Evolutionary conservation across 2,888 invertebrate species (phyloP), one percentile per base, ranked within the genome.

Genomic region (Lycia hirtaria): DNA sequence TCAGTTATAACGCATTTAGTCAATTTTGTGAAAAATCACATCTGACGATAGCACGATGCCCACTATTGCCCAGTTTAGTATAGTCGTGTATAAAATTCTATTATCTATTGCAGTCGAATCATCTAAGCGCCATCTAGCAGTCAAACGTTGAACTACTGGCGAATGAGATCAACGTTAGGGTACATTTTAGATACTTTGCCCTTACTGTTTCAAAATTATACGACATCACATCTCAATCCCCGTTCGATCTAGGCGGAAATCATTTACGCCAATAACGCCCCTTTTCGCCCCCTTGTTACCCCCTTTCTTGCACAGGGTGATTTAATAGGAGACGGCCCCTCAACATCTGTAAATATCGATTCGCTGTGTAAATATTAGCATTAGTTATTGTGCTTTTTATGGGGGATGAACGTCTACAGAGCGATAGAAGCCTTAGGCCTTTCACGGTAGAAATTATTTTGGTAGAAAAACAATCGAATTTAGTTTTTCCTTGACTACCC

Each of bases 241-340:
- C 64, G 67, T 75, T 71, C 73, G 71, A 78, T 74, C 72, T 73
- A 78, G 74, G 70, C 73, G 81, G 81, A 85, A 85, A 86, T 85
- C 83, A 85, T 85, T 86, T 85, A 82, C 83, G 81, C 83, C 85
- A 81, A 83, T 83, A 85, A 74, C 72, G 65, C 73, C 75, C 72
- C 69, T 67, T 64, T 22, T 14, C 33, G 5, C 44, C 41, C 56
- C 47, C 44, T 56, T 49, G 41, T 51, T 45, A 53, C 60, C 67
- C 64, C 59, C 61, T 56, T 53, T 55, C 65, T 58, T 56, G 51
- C 59, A 64, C 38, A 64, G 72, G 79, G 76, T 79, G 81, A 78
- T 80, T 82, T 81, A 81, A 77, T 76, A 75, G 73, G 67, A 65
- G 64, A 69, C 70, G 75, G 75, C 68, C 68, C 71, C 69, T 67